Evolutionary conservation across 1,140 invertebrate species (phyloP).

Genomic region (Musca vetustissima): DNA sequence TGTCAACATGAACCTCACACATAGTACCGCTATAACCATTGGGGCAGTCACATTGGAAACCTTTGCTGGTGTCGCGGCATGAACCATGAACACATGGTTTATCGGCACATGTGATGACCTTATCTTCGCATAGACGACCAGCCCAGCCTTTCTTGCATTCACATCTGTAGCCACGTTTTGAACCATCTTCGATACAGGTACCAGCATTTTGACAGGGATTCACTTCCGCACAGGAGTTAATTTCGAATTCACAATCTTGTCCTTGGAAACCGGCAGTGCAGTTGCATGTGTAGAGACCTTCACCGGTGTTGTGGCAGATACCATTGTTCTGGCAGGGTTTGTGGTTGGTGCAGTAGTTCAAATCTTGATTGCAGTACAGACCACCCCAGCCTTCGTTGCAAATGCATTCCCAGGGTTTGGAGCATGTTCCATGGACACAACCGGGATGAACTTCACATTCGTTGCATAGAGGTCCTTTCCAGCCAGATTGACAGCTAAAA

Average conservation of each 20-base stretch:
- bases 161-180: conserved; percentile 69
- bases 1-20: conserved; percentile 78
- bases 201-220: conserved; percentile 85
- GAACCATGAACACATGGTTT: conserved; percentile 80
- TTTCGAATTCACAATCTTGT: conserved; percentile 79
- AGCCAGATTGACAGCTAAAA: conserved; percentile 81
- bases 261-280: conserved; percentile 86
- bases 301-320: conserved; percentile 91
- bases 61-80: conserved; percentile 67
- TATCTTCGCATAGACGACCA: conserved; percentile 77
- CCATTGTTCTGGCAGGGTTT: conserved; percentile 91
- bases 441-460: conserved; percentile 84
- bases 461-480: conserved; percentile 80
- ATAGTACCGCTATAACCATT: conserved; percentile 75
- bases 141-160: conserved; percentile 76
- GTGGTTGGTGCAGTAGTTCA: conserved; percentile 98
- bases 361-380: conserved; percentile 90
- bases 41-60: conserved; percentile 77
- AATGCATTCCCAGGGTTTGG: conserved; percentile 83
- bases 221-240: conserved; percentile 67
- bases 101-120: conserved; percentile 75
- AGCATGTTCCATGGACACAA: conserved; percentile 84
- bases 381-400: conserved; percentile 92
- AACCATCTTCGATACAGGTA: conserved; percentile 75
- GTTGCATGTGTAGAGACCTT: conserved; percentile 88